These are phyloP conservation scores for Apodemus sylvaticus DNA, from an alignment of 2,113 vertebrate species.

Conservation along the genomic window DNA sequence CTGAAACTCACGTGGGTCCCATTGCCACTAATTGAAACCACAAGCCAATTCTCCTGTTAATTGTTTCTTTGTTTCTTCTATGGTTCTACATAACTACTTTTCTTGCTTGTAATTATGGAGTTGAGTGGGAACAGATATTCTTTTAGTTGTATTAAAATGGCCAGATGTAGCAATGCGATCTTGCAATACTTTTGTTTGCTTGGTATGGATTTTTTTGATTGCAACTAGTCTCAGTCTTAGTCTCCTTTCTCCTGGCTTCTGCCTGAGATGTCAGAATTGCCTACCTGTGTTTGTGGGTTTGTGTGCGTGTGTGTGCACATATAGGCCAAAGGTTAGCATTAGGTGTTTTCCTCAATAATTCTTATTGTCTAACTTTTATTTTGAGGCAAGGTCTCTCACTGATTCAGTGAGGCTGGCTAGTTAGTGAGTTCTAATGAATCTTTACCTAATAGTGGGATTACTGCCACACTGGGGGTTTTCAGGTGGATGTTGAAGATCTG, in stretches of 20 bases:
- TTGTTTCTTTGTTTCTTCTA: slow-evolving; percentile 68
- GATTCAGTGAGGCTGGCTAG: neutral
- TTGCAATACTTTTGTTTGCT: slow-evolving; percentile 40
- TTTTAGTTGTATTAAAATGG: slow-evolving; percentile 26
- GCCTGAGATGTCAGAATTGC: slow-evolving; percentile 47
- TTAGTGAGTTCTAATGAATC: neutral
- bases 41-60: slow-evolving; percentile 74
- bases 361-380: neutral
- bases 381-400: neutral
- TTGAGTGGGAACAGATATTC: slow-evolving; percentile 63
- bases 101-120: slow-evolving; percentile 57
- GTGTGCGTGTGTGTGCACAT: too few species aligned
- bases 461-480: neutral
- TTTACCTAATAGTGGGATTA: neutral
- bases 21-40: slow-evolving; percentile 73
- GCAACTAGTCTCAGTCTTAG: neutral
- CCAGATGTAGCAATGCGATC: slow-evolving; percentile 25
- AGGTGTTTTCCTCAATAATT: neutral
- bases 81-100: slow-evolving; percentile 49
- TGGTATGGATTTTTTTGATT: slow-evolving; percentile 43
- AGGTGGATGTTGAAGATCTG: neutral
- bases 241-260: neutral
- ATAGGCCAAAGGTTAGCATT: neutral
- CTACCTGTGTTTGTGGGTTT: too few species aligned
- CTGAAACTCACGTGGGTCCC: slow-evolving; percentile 63